phyloP scores from a whole-genome alignment of 2,113 vertebrate genomes.

The Jacana jacana region DNA sequence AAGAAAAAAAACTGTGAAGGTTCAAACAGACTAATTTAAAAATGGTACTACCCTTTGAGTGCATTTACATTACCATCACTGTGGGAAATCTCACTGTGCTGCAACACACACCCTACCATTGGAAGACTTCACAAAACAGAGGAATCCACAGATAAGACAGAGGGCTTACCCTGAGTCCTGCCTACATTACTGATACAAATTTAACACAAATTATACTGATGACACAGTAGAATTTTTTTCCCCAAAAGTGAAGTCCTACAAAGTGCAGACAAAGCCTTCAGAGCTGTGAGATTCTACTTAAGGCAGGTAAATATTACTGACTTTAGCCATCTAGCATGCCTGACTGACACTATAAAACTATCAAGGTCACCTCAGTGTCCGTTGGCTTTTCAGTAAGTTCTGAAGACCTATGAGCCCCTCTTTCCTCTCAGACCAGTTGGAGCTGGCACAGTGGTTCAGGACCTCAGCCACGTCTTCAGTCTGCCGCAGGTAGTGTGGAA shows the following conservation, averaged over 20 bases:
- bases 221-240: not conserved
- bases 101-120: not conserved
- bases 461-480: conserved; percentile 97
- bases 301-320: not conserved
- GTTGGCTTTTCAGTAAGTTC: conserved; percentile 95
- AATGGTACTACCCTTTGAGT: not conserved
- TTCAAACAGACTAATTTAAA: not conserved
- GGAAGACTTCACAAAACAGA: not conserved
- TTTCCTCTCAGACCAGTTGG: conserved; percentile 98
- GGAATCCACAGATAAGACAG: not conserved
- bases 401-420: conserved; percentile 95
- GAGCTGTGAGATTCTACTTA: not conserved
- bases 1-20: not conserved
- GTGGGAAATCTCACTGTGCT: not conserved
- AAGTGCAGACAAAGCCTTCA: not conserved
- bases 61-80: not conserved
- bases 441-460: conserved; percentile 97
- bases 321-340: not conserved
- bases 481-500: conserved; percentile 94
- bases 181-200: not conserved
- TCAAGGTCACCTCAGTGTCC: conserved; percentile 87
- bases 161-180: not conserved
- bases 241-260: not conserved
- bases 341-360: not conserved
- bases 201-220: not conserved